Base-by-base conservation (phyloP, 2,797 vertebrate species). In the Netta rufina region DNA sequence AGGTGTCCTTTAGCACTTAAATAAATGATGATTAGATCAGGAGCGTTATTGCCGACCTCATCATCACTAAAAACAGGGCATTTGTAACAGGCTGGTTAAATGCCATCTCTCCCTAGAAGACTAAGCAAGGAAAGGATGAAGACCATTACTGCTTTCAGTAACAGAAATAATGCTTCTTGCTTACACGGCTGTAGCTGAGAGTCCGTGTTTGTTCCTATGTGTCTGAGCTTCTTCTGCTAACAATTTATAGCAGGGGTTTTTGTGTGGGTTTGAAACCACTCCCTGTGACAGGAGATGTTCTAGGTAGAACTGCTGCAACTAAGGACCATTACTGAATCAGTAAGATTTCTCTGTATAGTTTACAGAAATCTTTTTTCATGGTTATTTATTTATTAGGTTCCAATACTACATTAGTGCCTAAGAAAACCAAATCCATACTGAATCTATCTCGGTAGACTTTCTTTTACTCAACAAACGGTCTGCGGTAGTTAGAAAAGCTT, bases 381-480 rank as follows among this genome's bases (percentile, higher is more conserved):
- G 5, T 60, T 87, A 67, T 84, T 87, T 88, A 72, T 67, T 85
- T 81, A 84, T 89, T 57, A 66, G 58, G 38, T 76, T 56, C n/a
- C 53, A 77, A 1, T 41, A 56, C 39, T 75, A 77, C 38, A 76
- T 36, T 89, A 39, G 54, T 66, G 47, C 43, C 53, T 65, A 36
- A 83, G 54, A 83, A 91, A 89, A 43, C 9, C 41, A 69, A 62
- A 79, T 74, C 28, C 80, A 41, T 33, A 20, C 36, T 82, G 51
- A 67, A 79, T 77, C 33, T 72, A 41, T 54, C 76, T 0, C 16
- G 54, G 51, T 57, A 84, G 33, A 84, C 49, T 25, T 54, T 81
- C 85, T 93, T 93, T 73, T 65, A 45, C 56, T 75, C 91, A 84
- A 93, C 43, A 87, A 94, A 95, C 61, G 73, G 61, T 51, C 73